Base-by-base conservation (phyloP, 2,797 vertebrate species). In the Megalops cyprinoides region DNA sequence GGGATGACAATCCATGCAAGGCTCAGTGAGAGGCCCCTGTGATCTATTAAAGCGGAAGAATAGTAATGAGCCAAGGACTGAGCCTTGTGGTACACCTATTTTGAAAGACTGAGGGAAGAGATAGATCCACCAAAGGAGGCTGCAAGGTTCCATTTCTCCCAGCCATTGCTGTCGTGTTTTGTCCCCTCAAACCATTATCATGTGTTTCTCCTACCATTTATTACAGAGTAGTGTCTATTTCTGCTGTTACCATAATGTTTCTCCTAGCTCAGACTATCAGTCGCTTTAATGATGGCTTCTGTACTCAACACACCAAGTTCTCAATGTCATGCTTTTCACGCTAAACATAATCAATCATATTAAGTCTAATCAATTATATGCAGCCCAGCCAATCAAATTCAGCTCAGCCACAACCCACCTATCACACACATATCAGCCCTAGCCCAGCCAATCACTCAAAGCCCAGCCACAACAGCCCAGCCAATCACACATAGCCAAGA, bases 401-500 rank as follows among this genome's bases (percentile, higher is more conserved):
- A 55, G 42, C n/a, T 62, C 0, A 20, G 34, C 62, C 34, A 5
- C 25, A 76, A 15, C 14, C 15, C 28, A 53, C 49, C 25, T 76
- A 51, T 76, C 49, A 76, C 49, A 39, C 53, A 34, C 31, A 76
- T 5, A 20, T 48, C 71, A 74, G 3, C 9, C 71, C 0, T 14
- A 55, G 18, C 15, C 74, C 34, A 76, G 34, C 74, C 51, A 76
- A 55, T 76, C 49, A 76, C 49, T 55, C 12, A 10, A n/a, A 75
- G 48, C 44, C 44, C 8, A 28, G n/a, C 76, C 42, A 78, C 56
- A 65, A 78, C 56, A 65, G 76, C 56, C n/a, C 39, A 78, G 58
- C 55, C 76, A 78, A 78, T 78, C 69, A 74, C 25, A 34, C 44
- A 25, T 28, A 37, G 42, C 79, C 31, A 39, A 60, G 20, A 39